Evolutionary conservation across 2,888 invertebrate genomes (phyloP).

Genomic region (Tetanocera ferruginea): DNA sequence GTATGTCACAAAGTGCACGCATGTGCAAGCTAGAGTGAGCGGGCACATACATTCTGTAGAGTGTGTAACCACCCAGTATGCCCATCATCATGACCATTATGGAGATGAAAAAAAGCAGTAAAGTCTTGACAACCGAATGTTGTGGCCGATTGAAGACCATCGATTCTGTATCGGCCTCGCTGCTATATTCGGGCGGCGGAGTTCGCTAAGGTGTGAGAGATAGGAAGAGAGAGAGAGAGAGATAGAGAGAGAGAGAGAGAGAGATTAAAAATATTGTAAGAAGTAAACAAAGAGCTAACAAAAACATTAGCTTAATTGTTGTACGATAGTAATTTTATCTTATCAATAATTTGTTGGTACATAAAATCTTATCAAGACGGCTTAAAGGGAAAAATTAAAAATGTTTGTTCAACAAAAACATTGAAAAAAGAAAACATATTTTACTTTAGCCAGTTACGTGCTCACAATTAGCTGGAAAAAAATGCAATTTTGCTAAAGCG

Average conservation of each 20-base stretch:
- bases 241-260: not conserved
- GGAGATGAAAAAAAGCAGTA: conserved; percentile 79
- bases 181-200: conserved; percentile 10
- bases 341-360: no score
- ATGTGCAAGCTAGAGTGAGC: conserved; percentile 71
- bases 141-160: conserved; percentile 69
- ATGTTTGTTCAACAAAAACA: no score
- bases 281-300: not conserved
- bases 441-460: no score
- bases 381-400: no score
- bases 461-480: no score
- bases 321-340: no score
- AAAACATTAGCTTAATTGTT: not conserved
- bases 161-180: conserved; percentile 68
- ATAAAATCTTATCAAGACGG: no score
- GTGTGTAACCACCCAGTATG: conserved; percentile 78
- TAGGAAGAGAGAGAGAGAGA: not conserved
- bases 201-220: not conserved
- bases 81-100: conserved; percentile 80
- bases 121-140: conserved; percentile 74
- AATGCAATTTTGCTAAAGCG: no score
- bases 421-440: no score
- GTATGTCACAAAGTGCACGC: conserved; percentile 67
- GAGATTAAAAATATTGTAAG: not conserved
- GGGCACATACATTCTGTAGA: conserved; percentile 81